Evolutionary conservation across 2,888 invertebrate species (phyloP), one percentile per base, ranked within the genome.

Genomic region (Drosophila eohydei): DNA sequence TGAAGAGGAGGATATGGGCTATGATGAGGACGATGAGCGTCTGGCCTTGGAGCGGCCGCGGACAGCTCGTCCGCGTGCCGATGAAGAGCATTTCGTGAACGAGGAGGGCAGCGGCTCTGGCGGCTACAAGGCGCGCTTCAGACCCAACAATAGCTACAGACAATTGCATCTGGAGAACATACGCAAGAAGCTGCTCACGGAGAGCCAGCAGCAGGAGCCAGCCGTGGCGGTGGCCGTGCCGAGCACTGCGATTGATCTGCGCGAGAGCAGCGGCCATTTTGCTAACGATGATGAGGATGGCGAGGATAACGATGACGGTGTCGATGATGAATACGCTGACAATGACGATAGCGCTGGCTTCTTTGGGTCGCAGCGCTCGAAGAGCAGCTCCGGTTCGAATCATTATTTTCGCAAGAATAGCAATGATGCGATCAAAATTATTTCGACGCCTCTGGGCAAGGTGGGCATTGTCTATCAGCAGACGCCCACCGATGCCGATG

Each of bases 401-500:
- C 92, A 92, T 32, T 93, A 93, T 73, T 93, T 92, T 74, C 91
- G 93, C 36, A 92, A 93, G 84, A 93, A 92, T 59, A 89, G 92
- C 44, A 93, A 93, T 59, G 93, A 93, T 86, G 93, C 93, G 14
- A 93, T 93, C 28, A 93, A 93, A 79, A 93, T 93, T 21, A 93
- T 93, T 65, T 93, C 93, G 6, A 93, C 93, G 40, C 93, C 93
- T 2, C 82, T 93, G 62, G 93, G 93, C 28, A 93, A 93, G 78
- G 93, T 93, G 58, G 93, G 93, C 71, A 93, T 93, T 74, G 92
- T 93, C 2, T 93, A 93, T 74, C 93, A 93, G 75, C 92, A 93
- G 71, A 91, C 91, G 64, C 90, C 88, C 26, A 81, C 86, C 36
- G 88, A 89, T 14, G 86, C 80, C 21, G 78, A 81, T 4, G 65